Evolutionary conservation across 2,888 invertebrate species (phyloP).

Genomic region (Charanyca ferruginea): DNA sequence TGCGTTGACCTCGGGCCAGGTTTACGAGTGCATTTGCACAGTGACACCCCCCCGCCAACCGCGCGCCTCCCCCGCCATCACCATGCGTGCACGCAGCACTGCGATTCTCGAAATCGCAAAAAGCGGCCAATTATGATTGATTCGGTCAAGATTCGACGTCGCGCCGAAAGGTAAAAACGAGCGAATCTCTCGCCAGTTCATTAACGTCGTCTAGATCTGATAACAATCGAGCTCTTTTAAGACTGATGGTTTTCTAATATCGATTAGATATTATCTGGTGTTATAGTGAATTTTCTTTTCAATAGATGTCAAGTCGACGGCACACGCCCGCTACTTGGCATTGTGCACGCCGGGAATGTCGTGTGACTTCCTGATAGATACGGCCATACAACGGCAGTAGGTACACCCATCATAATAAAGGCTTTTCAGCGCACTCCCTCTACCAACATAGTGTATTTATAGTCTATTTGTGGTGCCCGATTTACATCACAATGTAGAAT

Average conservation of each 20-base stretch:
- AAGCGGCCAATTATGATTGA: conserved; percentile 87
- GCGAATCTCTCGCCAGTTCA: conserved; percentile 68
- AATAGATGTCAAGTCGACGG: conserved; percentile 39
- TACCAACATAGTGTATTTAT: conserved; percentile 14
- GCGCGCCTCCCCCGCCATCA: conserved; percentile 60
- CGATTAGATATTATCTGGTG: conserved; percentile 43
- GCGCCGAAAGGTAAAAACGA: conserved; percentile 78
- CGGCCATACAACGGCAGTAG: conserved; percentile 53
- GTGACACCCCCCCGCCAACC: conserved; percentile 83
- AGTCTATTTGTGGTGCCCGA: conserved; percentile 28
- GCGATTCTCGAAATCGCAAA: conserved; percentile 81
- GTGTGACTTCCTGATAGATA: conserved; percentile 65
- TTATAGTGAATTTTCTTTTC: conserved; percentile 45
- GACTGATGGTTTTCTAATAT: conserved; percentile 53
- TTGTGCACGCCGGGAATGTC: conserved; percentile 56
- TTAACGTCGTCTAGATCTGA: conserved; percentile 69
- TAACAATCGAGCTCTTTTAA: conserved; percentile 57
- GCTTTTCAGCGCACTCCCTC: conserved; percentile 47
- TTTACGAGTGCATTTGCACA: conserved; percentile 90
- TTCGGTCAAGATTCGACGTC: conserved; percentile 76
- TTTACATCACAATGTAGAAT: conserved; percentile 53
- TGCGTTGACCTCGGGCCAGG: conserved; percentile 86
- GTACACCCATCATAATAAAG: conserved; percentile 56
- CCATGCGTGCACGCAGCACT: conserved; percentile 83
- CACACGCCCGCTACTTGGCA: conserved; percentile 33